phyloP scores from a whole-genome alignment of 2,113 vertebrate genomes.

The Myanophis thanlyinensis region DNA sequence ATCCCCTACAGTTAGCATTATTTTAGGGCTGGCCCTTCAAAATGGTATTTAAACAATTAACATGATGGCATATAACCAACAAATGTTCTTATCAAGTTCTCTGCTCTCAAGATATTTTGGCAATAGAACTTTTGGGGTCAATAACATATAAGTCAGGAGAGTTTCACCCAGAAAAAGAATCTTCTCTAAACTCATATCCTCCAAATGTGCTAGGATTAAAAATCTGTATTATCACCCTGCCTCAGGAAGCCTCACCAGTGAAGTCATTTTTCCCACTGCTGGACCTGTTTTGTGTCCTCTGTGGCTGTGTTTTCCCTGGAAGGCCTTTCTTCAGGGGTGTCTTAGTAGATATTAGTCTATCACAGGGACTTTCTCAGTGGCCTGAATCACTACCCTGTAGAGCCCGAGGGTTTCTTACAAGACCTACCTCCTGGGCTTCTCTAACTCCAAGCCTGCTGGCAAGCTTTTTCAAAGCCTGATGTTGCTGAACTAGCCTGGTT shows the following conservation, averaged over 20 bases:
- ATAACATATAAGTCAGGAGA: background rate
- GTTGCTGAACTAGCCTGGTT: background rate
- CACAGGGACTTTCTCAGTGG: background rate
- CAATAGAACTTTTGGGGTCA: background rate
- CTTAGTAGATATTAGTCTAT: background rate
- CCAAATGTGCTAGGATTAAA: background rate
- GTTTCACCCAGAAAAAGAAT: background rate
- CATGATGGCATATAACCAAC: background rate
- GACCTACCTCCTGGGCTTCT: background rate
- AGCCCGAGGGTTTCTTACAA: background rate
- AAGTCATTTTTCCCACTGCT: background rate
- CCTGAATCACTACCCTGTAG: background rate
- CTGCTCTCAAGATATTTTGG: background rate
- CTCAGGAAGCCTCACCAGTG: background rate
- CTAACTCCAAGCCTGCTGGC: background rate
- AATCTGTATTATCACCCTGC: background rate
- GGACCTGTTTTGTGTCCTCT: background rate
- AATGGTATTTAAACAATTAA: background rate
- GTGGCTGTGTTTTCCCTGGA: background rate
- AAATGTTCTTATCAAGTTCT: background rate
- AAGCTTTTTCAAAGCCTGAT: background rate
- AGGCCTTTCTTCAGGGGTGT: background rate
- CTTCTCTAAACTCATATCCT: background rate
- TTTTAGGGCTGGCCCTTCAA: background rate
- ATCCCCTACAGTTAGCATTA: background rate